Conservation (phyloP, 2,113 vertebrate species). For the Sinocyclocheilus rhinocerous region DNA sequence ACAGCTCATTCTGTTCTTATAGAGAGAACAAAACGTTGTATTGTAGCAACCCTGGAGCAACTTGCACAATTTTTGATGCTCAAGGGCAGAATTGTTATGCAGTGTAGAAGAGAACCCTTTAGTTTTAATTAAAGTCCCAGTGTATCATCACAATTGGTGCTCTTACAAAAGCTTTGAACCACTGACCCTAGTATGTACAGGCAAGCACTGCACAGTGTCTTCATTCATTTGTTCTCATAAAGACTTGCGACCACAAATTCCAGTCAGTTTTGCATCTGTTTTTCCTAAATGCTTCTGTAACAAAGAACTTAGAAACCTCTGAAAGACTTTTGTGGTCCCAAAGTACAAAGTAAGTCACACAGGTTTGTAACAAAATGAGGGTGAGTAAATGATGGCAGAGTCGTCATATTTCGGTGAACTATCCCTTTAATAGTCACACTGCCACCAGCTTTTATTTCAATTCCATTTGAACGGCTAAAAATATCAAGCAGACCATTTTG, state of each 20-base stretch:
- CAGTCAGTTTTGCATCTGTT: background rate
- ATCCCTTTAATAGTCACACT: background rate
- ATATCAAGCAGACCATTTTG: constrained; percentile 3
- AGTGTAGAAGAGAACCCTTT: too few relatives aligned
- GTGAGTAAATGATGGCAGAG: background rate
- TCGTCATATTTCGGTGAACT: background rate
- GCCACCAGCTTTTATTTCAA: constrained; percentile 20
- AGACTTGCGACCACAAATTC: background rate
- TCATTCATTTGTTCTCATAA: background rate
- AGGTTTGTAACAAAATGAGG: background rate
- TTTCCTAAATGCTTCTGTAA: background rate
- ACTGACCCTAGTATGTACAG: background rate
- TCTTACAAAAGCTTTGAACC: constrained; percentile 10
- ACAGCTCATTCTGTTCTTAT: background rate
- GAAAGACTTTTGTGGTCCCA: background rate
- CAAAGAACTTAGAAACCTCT: background rate
- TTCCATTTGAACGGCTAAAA: constrained; percentile 16
- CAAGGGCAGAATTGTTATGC: constrained; percentile 22
- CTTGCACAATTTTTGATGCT: background rate
- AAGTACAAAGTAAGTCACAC: background rate
- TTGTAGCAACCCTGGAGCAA: constrained; percentile 7
- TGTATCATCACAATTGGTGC: background rate
- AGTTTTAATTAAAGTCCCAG: too few relatives aligned
- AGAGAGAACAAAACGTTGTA: background rate
- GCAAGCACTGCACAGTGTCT: background rate